Conservation (phyloP, 2,797 vertebrate species). For the Hippoglossus hippoglossus region DNA sequence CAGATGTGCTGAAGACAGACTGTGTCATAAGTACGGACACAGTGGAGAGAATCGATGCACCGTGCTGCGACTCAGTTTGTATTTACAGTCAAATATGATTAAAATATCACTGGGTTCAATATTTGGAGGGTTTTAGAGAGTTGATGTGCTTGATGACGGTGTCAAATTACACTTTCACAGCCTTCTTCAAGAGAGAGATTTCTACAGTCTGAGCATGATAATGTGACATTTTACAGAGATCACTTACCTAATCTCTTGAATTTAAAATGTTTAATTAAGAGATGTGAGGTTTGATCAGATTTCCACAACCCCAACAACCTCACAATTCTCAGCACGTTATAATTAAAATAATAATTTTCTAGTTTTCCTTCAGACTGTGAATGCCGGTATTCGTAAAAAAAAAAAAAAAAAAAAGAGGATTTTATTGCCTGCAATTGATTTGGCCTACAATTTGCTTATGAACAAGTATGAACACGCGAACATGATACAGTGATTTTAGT, state of each 20-base stretch:
- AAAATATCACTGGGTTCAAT: background rate
- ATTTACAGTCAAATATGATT: slow-evolving; percentile 14
- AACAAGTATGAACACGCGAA: background rate
- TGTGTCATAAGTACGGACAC: slow-evolving; percentile 52
- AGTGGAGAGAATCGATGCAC: slow-evolving; percentile 34
- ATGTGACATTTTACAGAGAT: background rate
- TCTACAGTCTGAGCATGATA: background rate
- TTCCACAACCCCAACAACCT: background rate
- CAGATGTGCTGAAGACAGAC: slow-evolving; percentile 73
- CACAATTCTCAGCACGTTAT: background rate
- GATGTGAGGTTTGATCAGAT: background rate
- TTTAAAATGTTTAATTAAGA: background rate
- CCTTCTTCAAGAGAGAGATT: slow-evolving; percentile 2
- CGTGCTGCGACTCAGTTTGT: slow-evolving; percentile 18
- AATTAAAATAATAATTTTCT: background rate
- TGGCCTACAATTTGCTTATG: background rate
- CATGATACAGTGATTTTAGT: background rate
- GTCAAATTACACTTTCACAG: background rate
- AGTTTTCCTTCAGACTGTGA: too few species aligned
- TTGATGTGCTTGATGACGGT: background rate
- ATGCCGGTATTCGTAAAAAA: too few species aligned
- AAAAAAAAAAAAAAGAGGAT: too few species aligned
- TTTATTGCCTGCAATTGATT: background rate
- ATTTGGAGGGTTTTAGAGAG: slow-evolving; percentile 1
- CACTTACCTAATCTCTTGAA: background rate